These are phyloP conservation scores for Gymnocypris eckloni DNA, from an alignment of 2,797 vertebrate genomes.

Conservation along the genomic window DNA sequence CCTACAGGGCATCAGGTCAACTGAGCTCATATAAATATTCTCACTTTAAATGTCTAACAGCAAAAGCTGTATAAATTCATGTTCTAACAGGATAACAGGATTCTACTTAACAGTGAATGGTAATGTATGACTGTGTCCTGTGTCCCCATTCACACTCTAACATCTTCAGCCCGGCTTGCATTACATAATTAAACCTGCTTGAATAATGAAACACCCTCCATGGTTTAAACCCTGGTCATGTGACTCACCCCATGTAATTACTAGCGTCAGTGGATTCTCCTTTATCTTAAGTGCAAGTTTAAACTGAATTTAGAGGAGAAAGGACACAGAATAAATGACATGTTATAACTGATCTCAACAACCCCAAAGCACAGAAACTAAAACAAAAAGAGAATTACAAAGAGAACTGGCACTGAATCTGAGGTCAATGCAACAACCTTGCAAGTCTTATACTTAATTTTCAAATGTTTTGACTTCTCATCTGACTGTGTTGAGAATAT, in stretches of 20 bases:
- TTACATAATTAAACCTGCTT: conserved; percentile 42
- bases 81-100: background rate
- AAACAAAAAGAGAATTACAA: background rate
- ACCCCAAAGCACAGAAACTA: background rate
- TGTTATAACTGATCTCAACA: conserved; percentile 9
- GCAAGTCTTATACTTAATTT: background rate
- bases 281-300: conserved; percentile 20
- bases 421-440: background rate
- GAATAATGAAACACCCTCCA: conserved; percentile 24
- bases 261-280: background rate
- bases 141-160: conserved; percentile 11
- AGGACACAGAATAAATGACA: background rate
- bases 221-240: conserved; percentile 24
- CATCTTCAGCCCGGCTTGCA: conserved; percentile 21
- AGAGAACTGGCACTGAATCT: background rate
- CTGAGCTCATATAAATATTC: background rate
- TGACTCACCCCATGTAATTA: conserved; percentile 11
- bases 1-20: background rate
- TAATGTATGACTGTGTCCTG: background rate
- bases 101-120: background rate
- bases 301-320: background rate
- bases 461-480: background rate
- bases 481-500: conserved; percentile 7
- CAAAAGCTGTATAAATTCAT: background rate
- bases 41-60: background rate